Evolutionary conservation across 2,113 vertebrate species (phyloP).

Genomic region (Puntigrus tetrazona): DNA sequence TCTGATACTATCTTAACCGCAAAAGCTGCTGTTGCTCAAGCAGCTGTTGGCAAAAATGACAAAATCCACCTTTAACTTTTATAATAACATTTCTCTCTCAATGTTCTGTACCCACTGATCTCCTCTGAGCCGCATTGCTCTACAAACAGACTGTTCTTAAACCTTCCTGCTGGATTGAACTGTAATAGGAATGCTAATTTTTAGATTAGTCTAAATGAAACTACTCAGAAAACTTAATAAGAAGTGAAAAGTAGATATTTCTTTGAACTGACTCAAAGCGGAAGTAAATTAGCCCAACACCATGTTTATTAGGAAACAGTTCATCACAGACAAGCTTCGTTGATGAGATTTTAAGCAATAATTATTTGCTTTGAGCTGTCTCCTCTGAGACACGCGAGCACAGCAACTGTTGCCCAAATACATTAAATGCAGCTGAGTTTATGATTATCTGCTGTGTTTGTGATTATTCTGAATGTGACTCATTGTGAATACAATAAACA

Average conservation of each 20-base stretch:
- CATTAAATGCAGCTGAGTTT: background rate
- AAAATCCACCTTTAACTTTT: background rate
- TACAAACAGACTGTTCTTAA: background rate
- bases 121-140: background rate
- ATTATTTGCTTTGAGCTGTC: slow-evolving; percentile 24
- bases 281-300: slow-evolving; percentile 23
- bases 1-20: background rate
- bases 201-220: background rate
- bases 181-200: background rate
- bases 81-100: background rate
- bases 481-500: background rate
- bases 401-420: background rate
- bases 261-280: slow-evolving; percentile 12
- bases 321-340: slow-evolving; percentile 17
- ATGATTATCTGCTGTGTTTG: background rate
- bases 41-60: background rate
- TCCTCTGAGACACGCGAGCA: background rate
- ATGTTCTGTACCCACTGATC: background rate
- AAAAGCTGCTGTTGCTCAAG: background rate
- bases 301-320: slow-evolving; percentile 16
- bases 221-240: background rate
- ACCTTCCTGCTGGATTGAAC: background rate
- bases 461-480: background rate
- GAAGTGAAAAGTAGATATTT: slow-evolving; percentile 13
- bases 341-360: slow-evolving; percentile 28